Evolutionary conservation across 2,888 invertebrate genomes (phyloP), one percentile per base, ranked within the genome.

Genomic region (Scaptomyza polygonia): DNA sequence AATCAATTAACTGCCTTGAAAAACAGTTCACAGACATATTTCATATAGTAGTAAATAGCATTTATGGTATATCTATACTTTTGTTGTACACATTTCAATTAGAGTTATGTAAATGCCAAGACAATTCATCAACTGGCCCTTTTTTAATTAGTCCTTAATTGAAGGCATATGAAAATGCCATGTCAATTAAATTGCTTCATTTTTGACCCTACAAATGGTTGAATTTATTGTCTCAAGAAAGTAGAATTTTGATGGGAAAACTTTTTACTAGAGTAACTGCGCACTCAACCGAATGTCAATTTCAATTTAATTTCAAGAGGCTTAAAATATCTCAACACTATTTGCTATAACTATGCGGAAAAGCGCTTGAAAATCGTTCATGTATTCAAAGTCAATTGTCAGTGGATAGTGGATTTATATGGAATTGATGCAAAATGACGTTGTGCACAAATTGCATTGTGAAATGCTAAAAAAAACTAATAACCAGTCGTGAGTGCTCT

Each of bases 331-430:
- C 4, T 32, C 32, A 11, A 30, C 12, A 32, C 27, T 27, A 47
- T 8, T 8, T 34, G 12, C 14, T 47, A 25, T 16, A 77, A 43
- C 69, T 48, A 78, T 78, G 75, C 75, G 78, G 73, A 75, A 73
- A 62, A 64, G 39, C 51, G 54, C 21, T 47, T 6, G 11, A 36
- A 44, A 62, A 21, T 63, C 57, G 25, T 29, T 43, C 44, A n/a
- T 34, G 40, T n/a, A 58, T 55, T 64, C 67, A 77, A 73, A 67
- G 77, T 64, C 67, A 67, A 72, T 72, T 72, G 67, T 52, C 59
- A 67, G 67, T 45, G 9, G 43, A 73, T 65, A 67, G 67, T 45
- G 9, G 43, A 73, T 65, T 62, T 49, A 56, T 34, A 65, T 73
- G 68, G 55, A 62, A 73, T 53, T 73, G 53, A 59, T 54, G 61